A percentile compares a stretch with the other conserved stretches of the same genome.
Evolutionary conservation across 2,797 vertebrate genomes (phyloP).

Genomic region (Cuculus canorus): DNA sequence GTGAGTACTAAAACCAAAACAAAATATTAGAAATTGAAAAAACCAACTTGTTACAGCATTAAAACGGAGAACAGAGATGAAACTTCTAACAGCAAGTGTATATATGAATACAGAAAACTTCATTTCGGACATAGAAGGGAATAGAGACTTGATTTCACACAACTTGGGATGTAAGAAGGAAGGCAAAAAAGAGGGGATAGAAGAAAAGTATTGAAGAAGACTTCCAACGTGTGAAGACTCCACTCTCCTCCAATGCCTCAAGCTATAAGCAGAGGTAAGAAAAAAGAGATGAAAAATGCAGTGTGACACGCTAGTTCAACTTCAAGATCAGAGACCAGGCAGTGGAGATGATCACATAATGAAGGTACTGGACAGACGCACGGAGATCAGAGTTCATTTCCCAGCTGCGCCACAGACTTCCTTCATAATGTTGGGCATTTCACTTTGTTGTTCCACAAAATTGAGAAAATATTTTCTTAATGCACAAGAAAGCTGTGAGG

Average conservation of each 20-base stretch:
- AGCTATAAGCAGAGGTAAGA: conserved; percentile 18
- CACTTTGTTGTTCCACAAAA: not conserved
- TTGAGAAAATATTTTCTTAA: not conserved
- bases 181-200: not conserved
- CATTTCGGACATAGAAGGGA: not conserved
- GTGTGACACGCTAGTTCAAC: conserved; percentile 25
- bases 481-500: not conserved
- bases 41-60: not conserved
- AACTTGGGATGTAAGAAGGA: not conserved
- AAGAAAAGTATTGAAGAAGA: not conserved
- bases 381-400: conserved; percentile 35
- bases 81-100: not conserved
- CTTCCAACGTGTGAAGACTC: conserved; percentile 37
- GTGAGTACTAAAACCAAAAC: not conserved
- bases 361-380: not conserved
- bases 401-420: not conserved
- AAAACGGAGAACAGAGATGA: not conserved
- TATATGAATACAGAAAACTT: conserved; percentile 19
- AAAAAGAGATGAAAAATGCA: conserved; percentile 52
- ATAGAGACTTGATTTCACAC: not conserved
- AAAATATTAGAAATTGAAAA: not conserved
- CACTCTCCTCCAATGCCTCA: conserved; percentile 9
- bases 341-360: not conserved
- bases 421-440: not conserved
- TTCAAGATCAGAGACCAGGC: conserved; percentile 19